These are phyloP conservation scores for Tamias sibiricus DNA, from an alignment of 2,113 vertebrate species.

Conservation along the genomic window DNA sequence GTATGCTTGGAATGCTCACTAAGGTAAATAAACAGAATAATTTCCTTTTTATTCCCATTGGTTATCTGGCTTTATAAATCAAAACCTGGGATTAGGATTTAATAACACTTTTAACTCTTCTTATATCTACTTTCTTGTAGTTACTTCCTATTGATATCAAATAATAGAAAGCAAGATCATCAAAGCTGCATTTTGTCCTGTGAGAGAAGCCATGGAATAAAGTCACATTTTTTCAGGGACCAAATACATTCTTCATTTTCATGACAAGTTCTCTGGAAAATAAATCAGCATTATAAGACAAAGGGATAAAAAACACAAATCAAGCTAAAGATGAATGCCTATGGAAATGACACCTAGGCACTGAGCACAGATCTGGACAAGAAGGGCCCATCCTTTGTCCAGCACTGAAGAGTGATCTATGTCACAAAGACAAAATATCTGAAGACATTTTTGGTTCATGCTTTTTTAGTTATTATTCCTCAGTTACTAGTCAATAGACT, in stretches of 20 bases:
- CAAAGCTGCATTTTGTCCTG: not conserved
- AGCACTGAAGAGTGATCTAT: not conserved
- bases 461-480: not conserved
- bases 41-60: not conserved
- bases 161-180: conserved; percentile 4
- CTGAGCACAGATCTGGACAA: not conserved
- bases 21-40: not conserved
- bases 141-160: not conserved
- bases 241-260: conserved; percentile 67
- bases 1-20: not conserved
- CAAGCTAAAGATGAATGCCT: conserved; percentile 37
- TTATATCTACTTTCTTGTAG: not conserved
- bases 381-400: not conserved
- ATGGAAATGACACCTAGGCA: not conserved
- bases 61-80: not conserved
- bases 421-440: not conserved
- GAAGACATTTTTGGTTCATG: not conserved
- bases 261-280: conserved; percentile 67
- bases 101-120: not conserved
- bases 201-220: not conserved
- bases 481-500: not conserved
- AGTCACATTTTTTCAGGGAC: conserved; percentile 48
- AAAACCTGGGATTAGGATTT: not conserved
- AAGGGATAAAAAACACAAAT: conserved; percentile 28
- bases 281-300: conserved; percentile 67